A percentile compares a stretch with the other conserved stretches of the same genome.
Conservation (phyloP, 2,113 vertebrate species). For the Prietella phreatophila region DNA sequence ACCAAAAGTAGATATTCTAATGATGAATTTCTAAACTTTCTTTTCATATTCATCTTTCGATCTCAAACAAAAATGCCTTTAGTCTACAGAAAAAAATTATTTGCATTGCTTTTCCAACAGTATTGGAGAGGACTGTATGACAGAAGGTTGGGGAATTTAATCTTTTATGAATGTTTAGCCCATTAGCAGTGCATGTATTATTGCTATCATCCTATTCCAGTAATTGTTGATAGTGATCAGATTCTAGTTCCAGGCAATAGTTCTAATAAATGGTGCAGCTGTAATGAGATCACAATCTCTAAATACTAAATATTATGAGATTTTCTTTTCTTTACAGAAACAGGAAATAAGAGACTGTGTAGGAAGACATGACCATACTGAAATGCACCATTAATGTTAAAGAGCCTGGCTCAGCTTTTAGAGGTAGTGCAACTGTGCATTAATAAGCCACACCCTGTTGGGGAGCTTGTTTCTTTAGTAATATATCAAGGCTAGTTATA, state of each 20-base stretch:
- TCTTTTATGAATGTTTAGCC: background rate
- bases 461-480: conserved; percentile 47
- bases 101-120: no score
- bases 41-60: no score
- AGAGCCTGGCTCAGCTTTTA: background rate
- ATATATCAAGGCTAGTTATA: conserved; percentile 49
- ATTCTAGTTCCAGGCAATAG: background rate
- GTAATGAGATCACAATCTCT: background rate
- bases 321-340: background rate
- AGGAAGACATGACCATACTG: background rate
- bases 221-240: background rate
- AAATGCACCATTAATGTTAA: background rate
- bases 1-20: no score
- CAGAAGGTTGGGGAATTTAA: background rate
- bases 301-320: background rate
- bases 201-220: background rate
- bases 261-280: background rate
- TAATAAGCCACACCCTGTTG: conserved; percentile 40
- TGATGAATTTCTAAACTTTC: no score
- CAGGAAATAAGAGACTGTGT: background rate
- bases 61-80: no score
- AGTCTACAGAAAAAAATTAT: no score
- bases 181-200: background rate
- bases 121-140: background rate
- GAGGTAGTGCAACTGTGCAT: conserved; percentile 42